Conservation (phyloP, 1,140 invertebrate genomes). For the Zaprionus tsacasi region DNA sequence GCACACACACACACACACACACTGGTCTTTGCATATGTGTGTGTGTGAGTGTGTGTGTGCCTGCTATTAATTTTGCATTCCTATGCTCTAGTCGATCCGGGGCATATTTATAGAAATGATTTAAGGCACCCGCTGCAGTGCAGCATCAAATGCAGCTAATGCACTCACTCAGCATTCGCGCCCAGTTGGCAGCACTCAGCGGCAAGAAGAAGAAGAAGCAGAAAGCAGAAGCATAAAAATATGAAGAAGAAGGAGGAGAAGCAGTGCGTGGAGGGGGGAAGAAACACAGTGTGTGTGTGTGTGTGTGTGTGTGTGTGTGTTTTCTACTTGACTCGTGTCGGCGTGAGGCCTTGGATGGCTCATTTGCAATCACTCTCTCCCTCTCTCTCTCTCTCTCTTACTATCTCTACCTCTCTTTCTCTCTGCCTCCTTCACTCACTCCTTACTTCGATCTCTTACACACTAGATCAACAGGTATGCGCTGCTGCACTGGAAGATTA, state of each 20-base stretch:
- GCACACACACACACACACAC: conserved; percentile 13
- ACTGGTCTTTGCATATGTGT: background rate
- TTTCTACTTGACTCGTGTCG: conserved; percentile 6
- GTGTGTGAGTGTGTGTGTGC: background rate
- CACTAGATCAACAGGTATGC: no score
- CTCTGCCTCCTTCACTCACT: no score
- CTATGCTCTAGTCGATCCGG: conserved; percentile 37
- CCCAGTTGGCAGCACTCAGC: conserved; percentile 28
- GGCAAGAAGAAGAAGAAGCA: conserved; percentile 18
- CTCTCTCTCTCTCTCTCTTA: background rate
- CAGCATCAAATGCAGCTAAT: conserved; percentile 1
- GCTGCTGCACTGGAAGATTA: no score
- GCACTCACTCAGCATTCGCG: conserved; percentile 17
- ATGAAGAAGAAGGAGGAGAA: background rate
- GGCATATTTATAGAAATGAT: conserved; percentile 70
- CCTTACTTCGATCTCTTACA: no score
- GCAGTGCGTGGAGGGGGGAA: background rate
- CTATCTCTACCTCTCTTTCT: no score
- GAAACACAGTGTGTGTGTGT: background rate
- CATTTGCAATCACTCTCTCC: background rate
- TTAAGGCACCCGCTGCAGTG: conserved; percentile 33
- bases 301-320: background rate
- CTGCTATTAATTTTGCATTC: conserved; percentile 55
- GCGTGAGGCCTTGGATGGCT: conserved; percentile 1
- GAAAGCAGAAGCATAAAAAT: conserved; percentile 5